Conservation (phyloP, 2,797 vertebrate species). For the Rhinophrynus dorsalis region DNA sequence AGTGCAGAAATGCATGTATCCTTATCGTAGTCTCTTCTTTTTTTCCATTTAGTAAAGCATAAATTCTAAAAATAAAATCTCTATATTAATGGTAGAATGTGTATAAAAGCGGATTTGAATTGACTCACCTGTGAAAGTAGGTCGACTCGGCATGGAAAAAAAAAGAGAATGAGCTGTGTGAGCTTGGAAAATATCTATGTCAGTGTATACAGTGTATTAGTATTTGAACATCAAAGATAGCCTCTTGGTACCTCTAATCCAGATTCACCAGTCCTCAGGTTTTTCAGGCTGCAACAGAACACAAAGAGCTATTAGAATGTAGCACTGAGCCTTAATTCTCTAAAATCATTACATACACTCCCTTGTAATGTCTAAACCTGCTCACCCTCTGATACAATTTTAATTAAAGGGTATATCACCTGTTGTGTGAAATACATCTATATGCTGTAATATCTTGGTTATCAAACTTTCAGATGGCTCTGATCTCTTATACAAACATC, state of each 20-base stretch:
- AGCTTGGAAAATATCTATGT: constrained; percentile 41
- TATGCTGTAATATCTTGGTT: background rate
- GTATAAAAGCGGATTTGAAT: constrained; percentile 51
- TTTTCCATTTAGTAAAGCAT: constrained; percentile 2
- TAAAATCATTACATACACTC: too few relatives aligned
- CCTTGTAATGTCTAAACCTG: background rate
- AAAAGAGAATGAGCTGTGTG: constrained; percentile 47
- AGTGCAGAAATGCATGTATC: background rate
- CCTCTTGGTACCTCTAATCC: background rate
- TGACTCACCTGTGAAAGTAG: constrained; percentile 58
- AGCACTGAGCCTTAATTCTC: too few relatives aligned
- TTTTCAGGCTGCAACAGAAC: background rate
- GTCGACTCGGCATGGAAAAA: constrained; percentile 50
- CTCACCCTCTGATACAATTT: background rate
- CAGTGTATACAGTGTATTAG: background rate
- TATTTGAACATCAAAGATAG: background rate
- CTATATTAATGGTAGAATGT: constrained; percentile 54
- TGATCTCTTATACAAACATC: too few relatives aligned
- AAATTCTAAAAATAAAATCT: constrained; percentile 6
- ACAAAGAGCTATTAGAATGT: background rate
- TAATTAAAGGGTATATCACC: background rate
- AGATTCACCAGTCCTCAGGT: background rate
- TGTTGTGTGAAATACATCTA: background rate
- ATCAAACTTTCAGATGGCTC: too few relatives aligned
- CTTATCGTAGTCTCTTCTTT: background rate